Conservation (phyloP, 2,888 invertebrate genomes). For the Pollenia amentaria region DNA sequence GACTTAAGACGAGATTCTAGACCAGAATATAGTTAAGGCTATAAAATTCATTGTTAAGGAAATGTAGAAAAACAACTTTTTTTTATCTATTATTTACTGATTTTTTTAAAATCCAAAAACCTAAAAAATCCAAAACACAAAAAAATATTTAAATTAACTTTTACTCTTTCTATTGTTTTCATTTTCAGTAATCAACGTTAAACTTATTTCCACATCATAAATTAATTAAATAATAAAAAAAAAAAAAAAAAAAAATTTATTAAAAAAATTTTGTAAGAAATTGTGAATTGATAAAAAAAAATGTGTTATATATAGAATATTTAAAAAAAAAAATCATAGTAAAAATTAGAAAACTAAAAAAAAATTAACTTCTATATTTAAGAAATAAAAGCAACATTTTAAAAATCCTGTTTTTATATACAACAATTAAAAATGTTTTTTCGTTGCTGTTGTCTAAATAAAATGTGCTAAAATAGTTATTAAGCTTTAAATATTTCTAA, state of each 20-base stretch:
- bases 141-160: neutral
- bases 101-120: neutral
- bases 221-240: conserved; percentile 54
- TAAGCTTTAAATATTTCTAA: conserved; percentile 36
- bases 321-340: neutral
- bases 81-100: neutral
- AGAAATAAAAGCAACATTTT: neutral
- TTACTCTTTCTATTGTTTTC: conserved; percentile 30
- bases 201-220: conserved; percentile 55
- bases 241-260: conserved; percentile 66
- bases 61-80: neutral
- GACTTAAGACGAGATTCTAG: too few relatives aligned
- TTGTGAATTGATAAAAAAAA: conserved; percentile 39
- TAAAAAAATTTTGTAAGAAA: conserved; percentile 48
- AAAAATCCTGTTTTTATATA: conserved; percentile 26
- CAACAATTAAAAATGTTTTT: conserved; percentile 16
- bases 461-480: conserved; percentile 17
- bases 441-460: neutral
- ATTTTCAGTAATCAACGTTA: conserved; percentile 62
- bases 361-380: neutral
- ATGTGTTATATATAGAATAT: conserved; percentile 14
- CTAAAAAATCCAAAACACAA: too few relatives aligned
- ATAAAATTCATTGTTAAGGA: too few relatives aligned
- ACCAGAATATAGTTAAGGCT: too few relatives aligned
- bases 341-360: neutral